These are phyloP conservation scores for Sebastes jordani DNA, from an alignment of 2,797 vertebrate species.

Conservation along the genomic window DNA sequence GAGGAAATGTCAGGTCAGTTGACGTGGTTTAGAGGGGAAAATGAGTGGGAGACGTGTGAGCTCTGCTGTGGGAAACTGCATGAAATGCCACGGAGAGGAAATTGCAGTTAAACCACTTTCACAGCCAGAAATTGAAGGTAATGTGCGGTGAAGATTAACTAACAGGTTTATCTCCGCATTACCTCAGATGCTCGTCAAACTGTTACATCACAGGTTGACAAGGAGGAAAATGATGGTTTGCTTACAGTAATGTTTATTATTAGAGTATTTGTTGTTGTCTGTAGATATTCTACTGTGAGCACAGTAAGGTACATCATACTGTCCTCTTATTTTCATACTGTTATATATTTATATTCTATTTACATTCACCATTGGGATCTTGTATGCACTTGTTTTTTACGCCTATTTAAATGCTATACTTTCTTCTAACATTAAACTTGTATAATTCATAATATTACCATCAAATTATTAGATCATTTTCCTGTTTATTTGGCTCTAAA, in stretches of 20 bases:
- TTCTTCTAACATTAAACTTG: too few relatives aligned
- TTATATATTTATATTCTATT: too few relatives aligned
- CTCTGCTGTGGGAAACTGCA: slow-evolving; percentile 19
- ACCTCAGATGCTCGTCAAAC: background rate
- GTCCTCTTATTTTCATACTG: background rate
- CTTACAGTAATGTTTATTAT: background rate
- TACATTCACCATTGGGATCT: background rate
- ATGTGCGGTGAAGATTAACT: background rate
- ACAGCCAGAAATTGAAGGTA: background rate
- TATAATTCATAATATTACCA: background rate
- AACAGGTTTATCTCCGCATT: background rate
- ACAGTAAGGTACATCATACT: background rate
- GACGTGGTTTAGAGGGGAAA: slow-evolving; percentile 21
- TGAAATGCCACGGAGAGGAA: slow-evolving; percentile 13
- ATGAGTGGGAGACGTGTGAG: slow-evolving; percentile 30
- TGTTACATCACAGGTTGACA: background rate
- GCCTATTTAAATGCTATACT: background rate
- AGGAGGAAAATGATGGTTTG: background rate
- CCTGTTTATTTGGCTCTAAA: background rate
- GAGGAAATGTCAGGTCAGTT: slow-evolving; percentile 44
- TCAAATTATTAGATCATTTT: too few relatives aligned
- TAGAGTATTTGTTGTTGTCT: background rate
- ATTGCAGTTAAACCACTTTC: background rate
- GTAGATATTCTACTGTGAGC: background rate
- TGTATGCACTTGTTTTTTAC: background rate